A percentile compares a stretch with the other conserved stretches of the same genome.
These are phyloP conservation scores for Arctia plantaginis DNA, from an alignment of 2,888 invertebrate species.

Conservation along the genomic window DNA sequence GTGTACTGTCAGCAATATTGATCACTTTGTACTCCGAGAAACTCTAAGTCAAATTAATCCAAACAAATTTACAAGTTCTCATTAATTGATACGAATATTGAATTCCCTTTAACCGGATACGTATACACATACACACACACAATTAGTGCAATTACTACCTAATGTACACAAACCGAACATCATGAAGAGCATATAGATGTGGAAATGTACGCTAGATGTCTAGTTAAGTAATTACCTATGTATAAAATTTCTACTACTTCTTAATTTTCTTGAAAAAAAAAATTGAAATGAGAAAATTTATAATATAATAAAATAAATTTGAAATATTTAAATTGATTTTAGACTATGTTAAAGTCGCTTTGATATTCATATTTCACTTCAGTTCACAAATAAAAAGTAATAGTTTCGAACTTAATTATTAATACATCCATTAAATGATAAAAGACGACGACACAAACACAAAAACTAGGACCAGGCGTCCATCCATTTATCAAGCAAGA, in stretches of 20 bases:
- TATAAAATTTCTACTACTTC: no score
- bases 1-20: no score
- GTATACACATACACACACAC: neutral
- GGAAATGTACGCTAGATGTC: neutral
- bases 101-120: neutral
- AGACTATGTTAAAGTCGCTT: no score
- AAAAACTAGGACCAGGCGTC: neutral
- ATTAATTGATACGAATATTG: neutral
- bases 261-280: no score
- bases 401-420: neutral
- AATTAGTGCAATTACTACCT: constrained; percentile 1
- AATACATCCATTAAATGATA: neutral
- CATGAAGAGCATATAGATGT: neutral
- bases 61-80: neutral
- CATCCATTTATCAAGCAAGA: neutral
- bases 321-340: no score
- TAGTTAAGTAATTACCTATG: no score
- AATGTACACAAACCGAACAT: neutral
- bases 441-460: neutral
- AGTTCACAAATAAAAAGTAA: no score
- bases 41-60: neutral
- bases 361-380: no score
- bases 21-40: neutral
- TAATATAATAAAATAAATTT: no score
- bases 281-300: no score